A percentile compares a stretch with the other conserved stretches of the same genome.
phyloP scores from a whole-genome alignment of 2,797 vertebrate genomes.

The Anolis apletophallus region DNA sequence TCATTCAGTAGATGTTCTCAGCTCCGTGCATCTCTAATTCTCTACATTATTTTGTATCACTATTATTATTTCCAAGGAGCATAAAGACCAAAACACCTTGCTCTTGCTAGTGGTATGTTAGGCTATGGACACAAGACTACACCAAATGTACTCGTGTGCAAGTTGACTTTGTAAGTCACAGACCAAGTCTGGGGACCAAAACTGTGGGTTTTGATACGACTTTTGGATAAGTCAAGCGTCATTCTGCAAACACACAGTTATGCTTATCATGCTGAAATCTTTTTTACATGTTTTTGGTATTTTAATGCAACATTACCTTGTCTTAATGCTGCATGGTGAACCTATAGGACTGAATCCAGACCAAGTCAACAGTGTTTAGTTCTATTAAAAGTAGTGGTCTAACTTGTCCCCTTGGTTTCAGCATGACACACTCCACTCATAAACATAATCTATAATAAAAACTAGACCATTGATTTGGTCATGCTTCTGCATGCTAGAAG shows the following conservation, averaged over 20 bases:
- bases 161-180: too few relatives aligned
- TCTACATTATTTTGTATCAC: too few relatives aligned
- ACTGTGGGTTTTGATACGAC: too few relatives aligned
- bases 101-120: neutral
- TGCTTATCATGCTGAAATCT: neutral
- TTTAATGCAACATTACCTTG: neutral
- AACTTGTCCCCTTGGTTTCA: neutral
- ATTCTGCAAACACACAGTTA: neutral
- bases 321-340: neutral
- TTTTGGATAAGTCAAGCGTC: too few relatives aligned
- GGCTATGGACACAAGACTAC: neutral
- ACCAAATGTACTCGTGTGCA: too few relatives aligned
- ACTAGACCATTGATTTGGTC: neutral
- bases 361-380: neutral
- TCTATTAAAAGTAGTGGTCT: neutral
- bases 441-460: neutral
- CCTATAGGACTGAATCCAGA: neutral
- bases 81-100: neutral
- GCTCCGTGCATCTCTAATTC: too few relatives aligned
- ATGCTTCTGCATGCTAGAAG: neutral
- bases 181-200: too few relatives aligned
- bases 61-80: neutral
- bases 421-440: neutral
- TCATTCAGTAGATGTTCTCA: conserved; percentile 29
- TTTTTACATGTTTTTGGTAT: neutral